Evolutionary conservation across 2,113 vertebrate species (phyloP), one percentile per base, ranked within the genome.

Genomic region (Cyanoramphus novaezelandiae): DNA sequence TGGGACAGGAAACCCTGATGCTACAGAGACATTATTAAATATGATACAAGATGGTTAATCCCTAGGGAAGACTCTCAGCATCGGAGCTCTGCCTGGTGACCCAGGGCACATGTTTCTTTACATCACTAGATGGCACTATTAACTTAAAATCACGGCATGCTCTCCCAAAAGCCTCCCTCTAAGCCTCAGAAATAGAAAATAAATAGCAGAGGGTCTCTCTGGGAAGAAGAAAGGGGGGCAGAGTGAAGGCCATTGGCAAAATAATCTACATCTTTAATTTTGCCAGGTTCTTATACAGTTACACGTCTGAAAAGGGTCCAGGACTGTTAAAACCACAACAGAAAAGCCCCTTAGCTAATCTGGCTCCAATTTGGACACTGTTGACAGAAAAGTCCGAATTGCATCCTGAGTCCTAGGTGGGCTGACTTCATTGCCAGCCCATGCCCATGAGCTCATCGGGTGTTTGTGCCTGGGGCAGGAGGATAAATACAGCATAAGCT

Each of bases 61-160:
- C 57, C 44, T 11, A 19, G 24, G 41, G 11, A 60, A 71, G 24
- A 33, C 9, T 44, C 20, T 37, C 41, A 79, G 62, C 20, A 2
- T 11, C 21, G 43, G 21, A 64, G 20, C 14, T 44, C 50, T 81
- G 39, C 21, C 53, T 23, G 24, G 15, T 12, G 60, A 2, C 17
- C 67, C 35, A 19, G 37, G 11, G 28, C 37, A 13, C 25, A 1
- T 15, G 29, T 39, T 35, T 33, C 43, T 5, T 46, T 27, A 0
- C 7, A 74, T 39, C 97, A 85, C 89, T 96, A 97, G 97, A 86
- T 96, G 97, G 95, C 78, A 88, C 85, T 95, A 35, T 92, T 80
- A 95, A 90, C 89, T 86, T 65, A 92, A 83, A 90, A 78, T 82
- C 50, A 23, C 1, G 13, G 6, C 43, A 9, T 8, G 2, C 5